Evolutionary conservation across 2,797 vertebrate species (phyloP).

Genomic region (Spea hammondii): DNA sequence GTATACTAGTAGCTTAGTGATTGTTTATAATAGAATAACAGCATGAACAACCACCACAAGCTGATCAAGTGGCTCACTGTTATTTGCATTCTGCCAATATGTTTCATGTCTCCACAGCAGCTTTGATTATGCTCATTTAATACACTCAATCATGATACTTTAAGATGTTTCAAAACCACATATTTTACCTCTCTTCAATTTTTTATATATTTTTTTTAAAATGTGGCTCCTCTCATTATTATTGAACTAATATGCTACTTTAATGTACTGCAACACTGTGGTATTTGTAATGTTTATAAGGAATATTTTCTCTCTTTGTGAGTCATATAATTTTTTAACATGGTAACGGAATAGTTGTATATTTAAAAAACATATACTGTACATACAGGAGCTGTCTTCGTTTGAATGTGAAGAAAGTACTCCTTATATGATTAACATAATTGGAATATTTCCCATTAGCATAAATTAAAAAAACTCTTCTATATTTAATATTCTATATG

Average conservation of each 20-base stretch:
- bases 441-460: no score
- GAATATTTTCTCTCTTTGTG: neutral
- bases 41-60: conserved; percentile 27
- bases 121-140: conserved; percentile 31
- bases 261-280: neutral
- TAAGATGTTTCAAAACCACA: neutral
- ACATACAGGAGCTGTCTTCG: no score
- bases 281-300: neutral
- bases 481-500: no score
- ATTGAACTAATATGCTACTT: conserved; percentile 5
- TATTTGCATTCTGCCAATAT: conserved; percentile 26
- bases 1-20: conserved; percentile 35
- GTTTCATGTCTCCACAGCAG: neutral
- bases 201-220: neutral
- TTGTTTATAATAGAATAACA: conserved; percentile 39
- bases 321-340: neutral
- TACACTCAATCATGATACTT: conserved; percentile 13
- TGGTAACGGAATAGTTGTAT: no score
- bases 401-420: no score
- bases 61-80: conserved; percentile 31
- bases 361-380: no score
- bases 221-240: neutral
- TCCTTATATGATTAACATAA: no score
- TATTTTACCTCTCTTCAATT: neutral
- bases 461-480: no score